Conservation (phyloP, 92 coral and sea anemone species). For the Heliopora coerulea region DNA sequence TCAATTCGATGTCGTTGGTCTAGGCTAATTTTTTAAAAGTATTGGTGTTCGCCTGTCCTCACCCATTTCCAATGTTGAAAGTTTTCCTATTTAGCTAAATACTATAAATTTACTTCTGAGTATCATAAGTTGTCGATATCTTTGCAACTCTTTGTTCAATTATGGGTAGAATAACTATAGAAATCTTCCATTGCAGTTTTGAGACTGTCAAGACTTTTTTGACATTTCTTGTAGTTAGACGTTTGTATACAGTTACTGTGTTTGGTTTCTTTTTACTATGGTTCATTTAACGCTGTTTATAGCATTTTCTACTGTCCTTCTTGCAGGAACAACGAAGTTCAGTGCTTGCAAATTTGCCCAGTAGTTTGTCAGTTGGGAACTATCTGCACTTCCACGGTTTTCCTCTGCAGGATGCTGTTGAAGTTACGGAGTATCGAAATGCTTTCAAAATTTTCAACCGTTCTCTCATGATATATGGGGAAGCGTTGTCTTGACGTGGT, state of each 20-base stretch:
- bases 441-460: background rate
- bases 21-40: constrained; percentile 24
- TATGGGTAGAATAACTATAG: background rate
- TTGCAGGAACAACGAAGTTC: too few relatives aligned
- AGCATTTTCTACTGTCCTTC: too few relatives aligned
- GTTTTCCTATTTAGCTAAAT: background rate
- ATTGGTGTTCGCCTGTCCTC: constrained; percentile 7
- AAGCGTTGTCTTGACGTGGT: constrained; percentile 13
- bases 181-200: too few relatives aligned
- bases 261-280: too few relatives aligned
- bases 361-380: too few relatives aligned
- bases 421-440: background rate
- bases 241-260: too few relatives aligned
- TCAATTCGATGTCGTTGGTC: constrained; percentile 12
- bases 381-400: background rate
- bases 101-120: background rate
- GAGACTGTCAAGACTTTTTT: too few relatives aligned
- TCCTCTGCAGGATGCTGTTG: background rate
- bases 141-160: background rate
- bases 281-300: too few relatives aligned
- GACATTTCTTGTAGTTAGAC: too few relatives aligned
- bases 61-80: background rate
- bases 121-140: background rate
- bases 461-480: constrained; percentile 28
- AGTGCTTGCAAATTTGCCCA: too few relatives aligned